Conservation (phyloP, 2,113 vertebrate species). For the Orthonyx spaldingii region DNA sequence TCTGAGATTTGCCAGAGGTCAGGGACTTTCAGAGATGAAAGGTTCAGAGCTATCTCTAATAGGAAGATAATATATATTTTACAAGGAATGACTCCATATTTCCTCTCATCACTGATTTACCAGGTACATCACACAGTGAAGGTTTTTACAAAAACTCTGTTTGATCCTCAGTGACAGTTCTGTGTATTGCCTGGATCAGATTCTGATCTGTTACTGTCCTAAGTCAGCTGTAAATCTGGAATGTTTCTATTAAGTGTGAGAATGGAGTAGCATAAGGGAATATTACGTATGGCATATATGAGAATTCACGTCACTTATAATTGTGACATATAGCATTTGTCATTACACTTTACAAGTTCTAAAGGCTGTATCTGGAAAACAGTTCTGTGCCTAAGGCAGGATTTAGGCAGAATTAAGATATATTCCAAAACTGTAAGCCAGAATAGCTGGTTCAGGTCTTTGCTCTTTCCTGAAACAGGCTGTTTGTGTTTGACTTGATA, state of each 20-base stretch:
- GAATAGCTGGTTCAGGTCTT: background rate
- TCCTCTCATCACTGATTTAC: background rate
- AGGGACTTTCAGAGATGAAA: background rate
- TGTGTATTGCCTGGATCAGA: background rate
- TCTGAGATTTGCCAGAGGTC: slow-evolving; percentile 1
- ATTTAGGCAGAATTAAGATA: background rate
- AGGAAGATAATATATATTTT: slow-evolving; percentile 11
- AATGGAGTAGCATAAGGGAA: background rate
- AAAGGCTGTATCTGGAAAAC: background rate
- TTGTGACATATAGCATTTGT: background rate
- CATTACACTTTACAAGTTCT: background rate
- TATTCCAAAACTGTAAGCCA: background rate
- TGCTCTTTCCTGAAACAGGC: background rate
- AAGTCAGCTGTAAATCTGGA: background rate
- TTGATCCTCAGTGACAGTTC: background rate
- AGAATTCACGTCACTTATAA: background rate
- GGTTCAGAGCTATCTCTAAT: background rate
- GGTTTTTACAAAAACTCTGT: background rate
- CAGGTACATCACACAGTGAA: background rate
- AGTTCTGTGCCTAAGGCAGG: background rate
- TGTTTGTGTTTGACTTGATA: background rate
- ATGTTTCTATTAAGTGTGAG: background rate
- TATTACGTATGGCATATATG: background rate
- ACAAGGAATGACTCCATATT: background rate
- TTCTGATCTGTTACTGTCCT: background rate